Evolutionary conservation across 2,888 invertebrate genomes (phyloP), one percentile per base, ranked within the genome.

Genomic region (Melinaea menophilus): DNA sequence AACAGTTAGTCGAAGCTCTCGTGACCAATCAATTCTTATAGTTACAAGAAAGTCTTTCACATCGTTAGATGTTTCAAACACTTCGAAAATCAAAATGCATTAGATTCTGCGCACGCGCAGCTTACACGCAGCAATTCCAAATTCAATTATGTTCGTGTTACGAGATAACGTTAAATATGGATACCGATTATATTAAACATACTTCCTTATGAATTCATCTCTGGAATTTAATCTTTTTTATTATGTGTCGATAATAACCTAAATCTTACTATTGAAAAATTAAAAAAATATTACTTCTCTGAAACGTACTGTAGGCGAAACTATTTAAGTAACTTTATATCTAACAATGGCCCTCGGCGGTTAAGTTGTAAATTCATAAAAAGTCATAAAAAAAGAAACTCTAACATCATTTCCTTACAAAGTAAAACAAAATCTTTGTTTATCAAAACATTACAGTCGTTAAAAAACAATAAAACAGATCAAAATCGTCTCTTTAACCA

Each of bases 391-490:
- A 37, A 61, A 31, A 9, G 46, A 56, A 58, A 57, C 55, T 47
- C 9, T 58, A 45, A 55, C 61, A 58, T 64, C 58, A 22, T 31
- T 51, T 48, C 3, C 59, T 56, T 62, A 35, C 45, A 61, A 63
- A 62, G 48, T 54, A 51, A 56, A 55, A 55, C 45, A 61, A 62
- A 66, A 63, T 33, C 58, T 62, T 66, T 68, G 66, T 68, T 68
- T 68, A 68, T 62, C 11, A 66, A 60, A 64, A 54, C 59, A 64
- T 64, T 58, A 41, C 54, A 64, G 37, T 67, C 64, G 64, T 70
- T 63, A 70, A 67, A 69, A 64, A 31, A 55, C 59, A 63, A 67
- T 70, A 63, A 67, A 70, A 64, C 45, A 55, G 62, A 58, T 62
- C 48, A 31, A 31, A 46, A 60, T 63, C 55, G 62, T 60, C 51